Evolutionary conservation across 2,797 vertebrate species (phyloP), one percentile per base, ranked within the genome.

Genomic region (Rhinella marina): DNA sequence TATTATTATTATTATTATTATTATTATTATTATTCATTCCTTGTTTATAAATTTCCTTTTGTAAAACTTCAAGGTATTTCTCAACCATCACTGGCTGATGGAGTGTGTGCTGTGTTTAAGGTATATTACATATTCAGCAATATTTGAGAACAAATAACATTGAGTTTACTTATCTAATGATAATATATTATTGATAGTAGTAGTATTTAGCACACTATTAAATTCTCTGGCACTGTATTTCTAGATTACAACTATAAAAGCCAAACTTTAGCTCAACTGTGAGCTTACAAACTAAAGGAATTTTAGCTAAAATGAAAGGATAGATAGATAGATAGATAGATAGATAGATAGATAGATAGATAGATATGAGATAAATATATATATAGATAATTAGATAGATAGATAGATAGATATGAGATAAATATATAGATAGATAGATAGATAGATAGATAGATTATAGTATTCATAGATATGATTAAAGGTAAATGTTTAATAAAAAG

Each of bases 311-410:
- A n/a, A 25, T 83, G 21, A 6, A 66, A 66, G 64, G 32, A 48
- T 32, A 68, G 23, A 66, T 66, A 25, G 23, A 77, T 50, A n/a
- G 19, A 54, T 54, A n/a, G 32, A 77, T 77, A 54, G 41, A 54
- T 77, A 50, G 21, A 48, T 52, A 66, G 41, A 25, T 83, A 56
- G 8, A 66, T 82, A 81, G 29, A 41, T 32, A 81, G 57, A 81
- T 81, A 59, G 10, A 52, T 52, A 64, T 7, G 7, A 21, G 23
- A 78, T 72, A 41, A 29, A 17, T 19, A 73, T 7, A 57, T 57
- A 57, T 1, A 19, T 32, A 57, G 13, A 29, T 41, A 59, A 7
- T 56, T 3, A 27, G 23, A 52, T 25, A 12, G 23, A 23, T 25
- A 78, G 1, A 27, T 54, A 27, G 54, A 59, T 59, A 57, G 9